Percentiles rank a stretch among this genome's conserved stretches.
These are phyloP conservation scores for Lithophane socia DNA, from an alignment of 2,888 invertebrate species.

Conservation along the genomic window DNA sequence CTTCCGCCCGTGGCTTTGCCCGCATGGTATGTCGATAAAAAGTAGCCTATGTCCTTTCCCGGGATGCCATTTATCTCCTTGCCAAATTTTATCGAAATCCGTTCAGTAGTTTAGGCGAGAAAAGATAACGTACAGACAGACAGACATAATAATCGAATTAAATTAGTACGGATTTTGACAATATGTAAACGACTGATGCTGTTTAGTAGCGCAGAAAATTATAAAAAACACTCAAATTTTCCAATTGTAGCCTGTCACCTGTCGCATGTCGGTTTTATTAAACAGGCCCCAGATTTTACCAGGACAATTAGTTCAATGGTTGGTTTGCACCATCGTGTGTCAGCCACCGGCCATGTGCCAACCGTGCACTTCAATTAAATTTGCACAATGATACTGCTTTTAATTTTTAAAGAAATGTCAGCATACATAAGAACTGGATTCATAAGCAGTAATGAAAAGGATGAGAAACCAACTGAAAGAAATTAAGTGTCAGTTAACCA, in stretches of 20 bases:
- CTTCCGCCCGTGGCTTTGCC: too few species aligned
- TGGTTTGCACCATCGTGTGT: background rate
- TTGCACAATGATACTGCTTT: background rate
- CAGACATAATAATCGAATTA: too few species aligned
- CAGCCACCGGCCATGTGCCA: slow-evolving; percentile 1
- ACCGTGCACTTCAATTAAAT: background rate
- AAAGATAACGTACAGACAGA: too few species aligned
- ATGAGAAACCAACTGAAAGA: background rate
- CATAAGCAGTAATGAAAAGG: slow-evolving; percentile 8
- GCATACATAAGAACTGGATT: slow-evolving; percentile 7
- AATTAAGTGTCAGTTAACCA: slow-evolving; percentile 11
- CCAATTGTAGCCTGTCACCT: background rate
- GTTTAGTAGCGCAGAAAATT: background rate
- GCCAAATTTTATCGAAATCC: too few species aligned
- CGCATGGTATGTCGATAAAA: too few species aligned
- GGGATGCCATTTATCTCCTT: too few species aligned
- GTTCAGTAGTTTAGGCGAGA: too few species aligned
- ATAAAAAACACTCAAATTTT: background rate
- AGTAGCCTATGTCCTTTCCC: too few species aligned
- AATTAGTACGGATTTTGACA: too few species aligned
- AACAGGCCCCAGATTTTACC: background rate
- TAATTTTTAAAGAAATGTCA: slow-evolving; percentile 8
- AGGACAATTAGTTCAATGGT: background rate
- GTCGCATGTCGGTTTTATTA: background rate
- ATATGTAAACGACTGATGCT: too few species aligned